Evolutionary conservation across 2,888 invertebrate species (phyloP).

Genomic region (Nowickia ferox): DNA sequence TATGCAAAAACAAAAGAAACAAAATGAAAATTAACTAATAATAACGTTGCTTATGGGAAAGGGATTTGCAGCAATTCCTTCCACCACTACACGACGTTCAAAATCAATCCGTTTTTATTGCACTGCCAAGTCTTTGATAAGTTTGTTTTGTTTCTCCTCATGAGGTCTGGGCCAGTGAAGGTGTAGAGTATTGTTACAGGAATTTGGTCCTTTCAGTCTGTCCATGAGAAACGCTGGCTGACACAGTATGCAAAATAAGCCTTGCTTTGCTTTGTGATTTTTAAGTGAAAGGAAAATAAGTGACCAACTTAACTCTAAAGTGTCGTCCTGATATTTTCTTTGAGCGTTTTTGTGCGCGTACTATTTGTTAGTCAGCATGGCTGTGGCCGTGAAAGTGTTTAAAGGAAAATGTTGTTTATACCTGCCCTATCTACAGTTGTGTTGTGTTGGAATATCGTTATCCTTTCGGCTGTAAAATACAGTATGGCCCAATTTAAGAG

Average conservation of each 20-base stretch:
- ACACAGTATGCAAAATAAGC: slow-evolving; percentile 10
- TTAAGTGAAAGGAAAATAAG: slow-evolving; percentile 18
- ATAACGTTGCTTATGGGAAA: slow-evolving; percentile 80
- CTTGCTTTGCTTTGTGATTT: slow-evolving; percentile 44
- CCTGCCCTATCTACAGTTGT: slow-evolving; percentile 15
- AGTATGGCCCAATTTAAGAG: slow-evolving; percentile 4
- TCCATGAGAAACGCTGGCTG: neutral
- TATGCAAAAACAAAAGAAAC: slow-evolving; percentile 48
- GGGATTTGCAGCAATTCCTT: slow-evolving; percentile 76
- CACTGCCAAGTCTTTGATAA: neutral
- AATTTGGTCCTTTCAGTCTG: neutral
- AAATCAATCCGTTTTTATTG: slow-evolving; percentile 48
- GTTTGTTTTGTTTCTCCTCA: neutral
- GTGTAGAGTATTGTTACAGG: neutral
- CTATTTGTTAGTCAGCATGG: slow-evolving; percentile 13
- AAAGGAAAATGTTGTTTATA: slow-evolving; percentile 26
- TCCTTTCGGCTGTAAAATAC: slow-evolving; percentile 12
- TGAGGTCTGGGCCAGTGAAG: slow-evolving; percentile 4
- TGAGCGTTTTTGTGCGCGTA: neutral
- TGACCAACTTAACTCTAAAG: slow-evolving; percentile 43
- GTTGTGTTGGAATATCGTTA: neutral
- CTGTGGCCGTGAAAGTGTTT: slow-evolving; percentile 56
- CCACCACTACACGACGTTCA: slow-evolving; percentile 25
- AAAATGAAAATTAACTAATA: slow-evolving; percentile 79
- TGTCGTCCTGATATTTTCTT: slow-evolving; percentile 39